A percentile compares a stretch with the other conserved stretches of the same genome.
Conservation (phyloP, 2,888 invertebrate genomes). For the Noctua comes region DNA sequence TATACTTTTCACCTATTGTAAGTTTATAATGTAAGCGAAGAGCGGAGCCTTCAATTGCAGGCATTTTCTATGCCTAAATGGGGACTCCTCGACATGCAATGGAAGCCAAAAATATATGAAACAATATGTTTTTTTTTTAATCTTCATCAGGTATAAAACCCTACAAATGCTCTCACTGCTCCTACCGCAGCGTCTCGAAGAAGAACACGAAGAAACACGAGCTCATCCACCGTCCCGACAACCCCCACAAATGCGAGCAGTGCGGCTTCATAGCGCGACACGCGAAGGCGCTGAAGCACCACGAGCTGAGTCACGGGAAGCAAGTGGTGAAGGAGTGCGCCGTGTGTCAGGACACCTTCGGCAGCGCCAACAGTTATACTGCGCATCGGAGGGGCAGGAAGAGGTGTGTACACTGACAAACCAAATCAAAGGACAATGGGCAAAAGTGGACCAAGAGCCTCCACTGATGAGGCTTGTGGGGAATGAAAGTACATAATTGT, state of each 20-base stretch:
- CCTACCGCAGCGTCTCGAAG: slow-evolving; percentile 81
- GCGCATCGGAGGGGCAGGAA: slow-evolving; percentile 32
- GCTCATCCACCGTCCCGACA: slow-evolving; percentile 77
- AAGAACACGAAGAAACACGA: slow-evolving; percentile 85
- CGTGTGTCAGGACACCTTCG: slow-evolving; percentile 7
- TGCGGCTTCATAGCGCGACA: slow-evolving; percentile 80
- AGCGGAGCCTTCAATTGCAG: no score
- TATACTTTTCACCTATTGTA: no score
- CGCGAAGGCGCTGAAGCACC: slow-evolving; percentile 67
- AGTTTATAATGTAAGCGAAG: no score
- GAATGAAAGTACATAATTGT: no score
- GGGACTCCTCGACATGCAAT: no score
- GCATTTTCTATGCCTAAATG: no score
- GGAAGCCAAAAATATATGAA: no score
- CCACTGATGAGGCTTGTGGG: no score
- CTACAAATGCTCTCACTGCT: slow-evolving; percentile 80
- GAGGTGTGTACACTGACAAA: slow-evolving; percentile 20
- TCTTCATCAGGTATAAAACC: slow-evolving; percentile 80
- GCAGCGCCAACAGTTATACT: not conserved
- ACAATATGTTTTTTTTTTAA: no score
- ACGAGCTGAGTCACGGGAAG: slow-evolving; percentile 51
- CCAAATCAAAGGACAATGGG: no score
- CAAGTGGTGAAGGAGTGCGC: not conserved
- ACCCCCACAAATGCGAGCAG: slow-evolving; percentile 75
- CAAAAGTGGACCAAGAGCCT: no score